Evolutionary conservation across 2,888 invertebrate genomes (phyloP).

Genomic region (Luffia ferchaultella): DNA sequence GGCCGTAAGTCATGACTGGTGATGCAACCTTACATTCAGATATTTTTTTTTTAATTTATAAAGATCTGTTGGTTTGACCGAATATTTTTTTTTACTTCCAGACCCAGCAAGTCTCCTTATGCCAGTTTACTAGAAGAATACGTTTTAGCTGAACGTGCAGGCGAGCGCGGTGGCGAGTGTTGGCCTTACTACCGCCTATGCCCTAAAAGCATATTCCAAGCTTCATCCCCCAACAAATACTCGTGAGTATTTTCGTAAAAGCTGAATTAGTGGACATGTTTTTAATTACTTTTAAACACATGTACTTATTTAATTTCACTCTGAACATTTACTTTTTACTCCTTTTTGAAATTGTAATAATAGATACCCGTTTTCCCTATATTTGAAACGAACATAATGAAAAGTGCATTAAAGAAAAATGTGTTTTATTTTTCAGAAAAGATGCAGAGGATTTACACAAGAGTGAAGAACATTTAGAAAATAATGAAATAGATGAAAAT

Average conservation of each 20-base stretch:
- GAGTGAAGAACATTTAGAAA: constrained; percentile 36
- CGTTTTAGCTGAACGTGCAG: constrained; percentile 81
- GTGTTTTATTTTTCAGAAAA: constrained; percentile 36
- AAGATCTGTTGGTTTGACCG: no score
- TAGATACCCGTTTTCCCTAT: no score
- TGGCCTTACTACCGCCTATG: constrained; percentile 86
- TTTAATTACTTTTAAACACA: neutral
- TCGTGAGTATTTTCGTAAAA: constrained; percentile 49
- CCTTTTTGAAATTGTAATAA: no score
- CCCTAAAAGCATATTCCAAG: constrained; percentile 79
- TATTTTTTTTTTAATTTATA: no score
- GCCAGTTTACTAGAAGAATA: constrained; percentile 77
- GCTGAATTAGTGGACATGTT: no score
- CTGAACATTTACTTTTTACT: no score
- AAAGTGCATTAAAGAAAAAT: no score
- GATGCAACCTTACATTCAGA: no score
- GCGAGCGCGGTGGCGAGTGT: constrained; percentile 80
- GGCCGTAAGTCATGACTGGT: no score
- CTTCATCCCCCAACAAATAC: constrained; percentile 51
- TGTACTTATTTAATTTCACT: no score
- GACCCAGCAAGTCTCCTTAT: constrained; percentile 85
- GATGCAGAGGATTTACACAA: constrained; percentile 52
- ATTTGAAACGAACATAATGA: no score
- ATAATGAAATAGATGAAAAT: constrained; percentile 37
- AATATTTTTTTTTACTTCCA: constrained; percentile 31